Evolutionary conservation across 2,113 vertebrate species (phyloP), one percentile per base, ranked within the genome.

Genomic region (Promerops cafer): DNA sequence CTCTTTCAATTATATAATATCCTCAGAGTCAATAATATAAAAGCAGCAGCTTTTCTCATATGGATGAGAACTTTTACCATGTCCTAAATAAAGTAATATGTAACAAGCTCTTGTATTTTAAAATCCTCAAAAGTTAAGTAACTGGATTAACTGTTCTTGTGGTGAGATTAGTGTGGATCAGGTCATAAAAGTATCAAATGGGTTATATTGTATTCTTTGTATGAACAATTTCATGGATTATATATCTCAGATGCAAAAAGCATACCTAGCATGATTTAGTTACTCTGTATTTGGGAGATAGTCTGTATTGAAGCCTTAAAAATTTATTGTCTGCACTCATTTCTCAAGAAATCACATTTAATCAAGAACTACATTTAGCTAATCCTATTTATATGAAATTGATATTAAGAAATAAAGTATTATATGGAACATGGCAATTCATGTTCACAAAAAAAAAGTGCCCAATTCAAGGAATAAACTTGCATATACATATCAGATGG

Each of bases 141-240:
- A 90, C 42, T 85, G 76, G 66, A 94, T 96, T 94, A 95, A 68
- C 42, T n/a, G 19, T 52, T 89, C 85, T 85, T 68, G 26, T 13
- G 54, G 59, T 23, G 21, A 95, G 69, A 90, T 94, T 79, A 89
- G 17, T 26, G 16, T 65, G 56, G 52, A 82, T 93, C 72, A 57
- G 72, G 69, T 94, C 50, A 94, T 78, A 86, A 87, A 64, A 87
- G 59, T 74, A 69, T 84, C 3, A 20, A 85, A 94, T 57, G 66
- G 24, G 21, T 52, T 89, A 79, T 50, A 56, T n/a, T 49, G 40
- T 42, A 90, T 60, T 50, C 56, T 59, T 77, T 83, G 14, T 76
- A 37, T 61, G 37, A 82, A 74, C 27, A 68, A 42, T 86, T 86
- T 78, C 15, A 71, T 63, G 30, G 72, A 80, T 75, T 91, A 61